Evolutionary conservation across 53 echinoderm and acorn worm genomes (phyloP).

Genomic region (Paracentrotus lividus): DNA sequence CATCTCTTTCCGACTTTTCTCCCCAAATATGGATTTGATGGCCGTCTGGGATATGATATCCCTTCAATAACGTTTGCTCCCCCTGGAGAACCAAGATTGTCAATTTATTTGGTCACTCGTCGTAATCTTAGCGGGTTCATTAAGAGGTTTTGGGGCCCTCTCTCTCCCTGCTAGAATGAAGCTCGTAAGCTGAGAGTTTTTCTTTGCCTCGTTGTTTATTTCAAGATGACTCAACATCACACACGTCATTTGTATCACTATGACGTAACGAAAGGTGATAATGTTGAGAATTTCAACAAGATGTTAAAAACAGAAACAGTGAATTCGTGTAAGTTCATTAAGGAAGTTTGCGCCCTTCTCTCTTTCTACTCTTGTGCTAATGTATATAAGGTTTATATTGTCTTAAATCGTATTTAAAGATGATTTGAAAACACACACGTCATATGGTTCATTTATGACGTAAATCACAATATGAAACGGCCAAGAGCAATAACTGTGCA

Average conservation of each 20-base stretch:
- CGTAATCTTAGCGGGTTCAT: slow-evolving; percentile 43
- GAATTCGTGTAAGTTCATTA: no score
- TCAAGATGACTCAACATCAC: background rate
- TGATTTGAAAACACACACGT: no score
- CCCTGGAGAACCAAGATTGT: slow-evolving; percentile 14
- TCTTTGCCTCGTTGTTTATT: background rate
- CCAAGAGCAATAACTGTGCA: no score
- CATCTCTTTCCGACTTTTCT: slow-evolving; percentile 38
- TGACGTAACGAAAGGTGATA: no score
- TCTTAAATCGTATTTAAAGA: no score
- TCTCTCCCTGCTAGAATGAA: background rate
- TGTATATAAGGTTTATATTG: no score
- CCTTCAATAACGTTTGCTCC: background rate
- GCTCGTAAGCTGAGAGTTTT: background rate
- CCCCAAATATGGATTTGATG: background rate
- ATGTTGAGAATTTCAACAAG: no score
- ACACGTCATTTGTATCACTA: background rate
- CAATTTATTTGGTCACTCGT: slow-evolving; percentile 49
- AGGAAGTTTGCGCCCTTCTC: no score
- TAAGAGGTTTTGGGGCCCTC: slow-evolving; percentile 25
- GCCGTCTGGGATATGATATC: background rate
- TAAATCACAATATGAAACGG: no score
- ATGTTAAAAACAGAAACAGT: no score
- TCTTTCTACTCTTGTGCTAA: no score
- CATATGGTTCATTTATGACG: no score